These are phyloP conservation scores for Meghimatium bilineatum DNA, from an alignment of 2,888 invertebrate species.

Conservation along the genomic window DNA sequence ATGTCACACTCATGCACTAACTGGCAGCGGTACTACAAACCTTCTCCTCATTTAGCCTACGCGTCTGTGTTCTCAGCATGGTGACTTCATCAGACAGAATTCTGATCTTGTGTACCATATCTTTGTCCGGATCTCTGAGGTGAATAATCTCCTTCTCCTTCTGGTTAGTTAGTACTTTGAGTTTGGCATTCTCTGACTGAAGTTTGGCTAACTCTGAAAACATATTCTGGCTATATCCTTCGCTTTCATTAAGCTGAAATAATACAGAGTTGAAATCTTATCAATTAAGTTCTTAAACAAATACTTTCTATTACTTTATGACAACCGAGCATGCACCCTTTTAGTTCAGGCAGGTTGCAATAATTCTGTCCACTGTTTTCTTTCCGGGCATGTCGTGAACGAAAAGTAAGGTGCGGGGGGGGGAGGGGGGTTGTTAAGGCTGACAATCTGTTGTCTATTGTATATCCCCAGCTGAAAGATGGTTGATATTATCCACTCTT, in stretches of 20 bases:
- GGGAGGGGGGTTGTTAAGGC: no score
- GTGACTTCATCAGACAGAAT: constrained; percentile 58
- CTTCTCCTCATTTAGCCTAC: constrained; percentile 57
- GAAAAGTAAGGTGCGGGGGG: no score
- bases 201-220: constrained; percentile 27
- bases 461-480: no score
- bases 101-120: constrained; percentile 49
- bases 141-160: constrained; percentile 51
- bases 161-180: constrained; percentile 44
- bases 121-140: constrained; percentile 50
- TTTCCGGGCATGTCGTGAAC: no score
- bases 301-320: no score
- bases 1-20: background rate
- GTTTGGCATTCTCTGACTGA: constrained; percentile 44
- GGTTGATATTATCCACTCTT: no score
- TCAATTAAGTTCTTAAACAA: no score
- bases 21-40: background rate
- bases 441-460: no score
- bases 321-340: no score
- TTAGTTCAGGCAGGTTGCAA: no score
- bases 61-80: constrained; percentile 61
- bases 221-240: constrained; percentile 3
- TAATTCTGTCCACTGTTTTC: no score
- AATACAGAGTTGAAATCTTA: no score
- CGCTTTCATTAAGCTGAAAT: constrained; percentile 36